These are phyloP conservation scores for Epistrophella euchroma DNA, from an alignment of 2,888 invertebrate species.

Conservation along the genomic window DNA sequence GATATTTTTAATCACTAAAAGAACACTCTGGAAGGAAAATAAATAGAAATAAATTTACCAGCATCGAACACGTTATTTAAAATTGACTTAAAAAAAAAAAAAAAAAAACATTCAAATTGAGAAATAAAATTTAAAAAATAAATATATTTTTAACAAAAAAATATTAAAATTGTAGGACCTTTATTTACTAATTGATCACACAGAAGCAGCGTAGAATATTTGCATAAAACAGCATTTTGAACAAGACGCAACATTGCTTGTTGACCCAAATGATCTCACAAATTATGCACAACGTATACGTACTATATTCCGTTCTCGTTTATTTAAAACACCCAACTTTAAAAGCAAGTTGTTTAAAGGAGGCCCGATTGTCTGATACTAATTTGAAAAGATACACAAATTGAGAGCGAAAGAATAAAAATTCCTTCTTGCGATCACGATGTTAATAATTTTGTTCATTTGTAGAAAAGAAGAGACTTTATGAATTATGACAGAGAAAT, in stretches of 20 bases:
- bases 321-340: constrained; percentile 8
- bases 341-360: constrained; percentile 26
- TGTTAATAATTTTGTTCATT: constrained; percentile 40
- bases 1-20: neutral
- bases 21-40: neutral
- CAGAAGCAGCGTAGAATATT: constrained; percentile 49
- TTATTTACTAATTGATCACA: constrained; percentile 49
- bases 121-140: neutral
- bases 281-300: constrained; percentile 9
- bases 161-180: neutral
- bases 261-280: constrained; percentile 45
- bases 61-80: neutral
- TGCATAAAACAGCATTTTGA: constrained; percentile 54
- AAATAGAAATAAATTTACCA: neutral
- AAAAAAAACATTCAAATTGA: neutral
- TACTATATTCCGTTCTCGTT: constrained; percentile 11
- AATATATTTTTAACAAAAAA: neutral
- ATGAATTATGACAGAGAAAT: constrained; percentile 45
- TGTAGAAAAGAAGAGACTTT: constrained; percentile 24
- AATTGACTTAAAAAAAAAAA: neutral
- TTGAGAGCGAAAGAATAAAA: constrained; percentile 39
- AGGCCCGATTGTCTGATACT: constrained; percentile 50
- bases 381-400: constrained; percentile 46
- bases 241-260: constrained; percentile 60
- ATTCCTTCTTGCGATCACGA: neutral